Evolutionary conservation across 2,888 invertebrate species (phyloP).

Genomic region (Neocrepidodera transversa): DNA sequence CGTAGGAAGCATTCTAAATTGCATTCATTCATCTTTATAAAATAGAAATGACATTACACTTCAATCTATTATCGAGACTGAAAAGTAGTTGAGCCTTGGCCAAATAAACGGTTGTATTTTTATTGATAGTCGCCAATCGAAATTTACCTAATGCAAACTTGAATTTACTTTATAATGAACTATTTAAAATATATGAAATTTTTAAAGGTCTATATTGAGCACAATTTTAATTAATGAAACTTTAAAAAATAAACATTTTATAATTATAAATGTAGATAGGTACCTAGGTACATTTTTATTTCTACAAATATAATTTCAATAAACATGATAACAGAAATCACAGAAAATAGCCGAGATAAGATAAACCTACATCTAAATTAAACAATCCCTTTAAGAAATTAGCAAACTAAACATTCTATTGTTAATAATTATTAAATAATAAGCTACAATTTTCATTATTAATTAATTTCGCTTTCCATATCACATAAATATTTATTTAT

Average conservation of each 20-base stretch:
- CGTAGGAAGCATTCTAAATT: slow-evolving; percentile 26
- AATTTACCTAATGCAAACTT: too few species aligned
- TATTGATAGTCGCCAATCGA: too few species aligned
- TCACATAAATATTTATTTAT: too few species aligned
- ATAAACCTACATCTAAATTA: neutral
- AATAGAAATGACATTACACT: slow-evolving; percentile 31
- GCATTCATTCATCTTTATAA: slow-evolving; percentile 26
- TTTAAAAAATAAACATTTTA: too few species aligned
- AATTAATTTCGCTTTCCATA: neutral
- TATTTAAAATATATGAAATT: too few species aligned
- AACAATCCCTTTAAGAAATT: neutral
- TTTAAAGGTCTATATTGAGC: too few species aligned
- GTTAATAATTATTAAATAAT: neutral
- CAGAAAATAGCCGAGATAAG: neutral
- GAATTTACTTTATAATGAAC: too few species aligned
- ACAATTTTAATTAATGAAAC: too few species aligned
- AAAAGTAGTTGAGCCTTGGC: slow-evolving; percentile 13
- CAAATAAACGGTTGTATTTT: slow-evolving; percentile 12
- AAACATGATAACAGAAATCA: neutral
- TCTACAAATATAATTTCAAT: too few species aligned
- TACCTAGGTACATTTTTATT: too few species aligned
- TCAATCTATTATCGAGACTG: slow-evolving; percentile 23
- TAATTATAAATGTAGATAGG: too few species aligned
- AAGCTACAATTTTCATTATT: neutral
- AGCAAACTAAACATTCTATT: neutral